Percentiles rank a stretch among this genome's conserved stretches.
Evolutionary conservation across 2,113 vertebrate species (phyloP).

Genomic region (Brachyhypopomus gauderio): DNA sequence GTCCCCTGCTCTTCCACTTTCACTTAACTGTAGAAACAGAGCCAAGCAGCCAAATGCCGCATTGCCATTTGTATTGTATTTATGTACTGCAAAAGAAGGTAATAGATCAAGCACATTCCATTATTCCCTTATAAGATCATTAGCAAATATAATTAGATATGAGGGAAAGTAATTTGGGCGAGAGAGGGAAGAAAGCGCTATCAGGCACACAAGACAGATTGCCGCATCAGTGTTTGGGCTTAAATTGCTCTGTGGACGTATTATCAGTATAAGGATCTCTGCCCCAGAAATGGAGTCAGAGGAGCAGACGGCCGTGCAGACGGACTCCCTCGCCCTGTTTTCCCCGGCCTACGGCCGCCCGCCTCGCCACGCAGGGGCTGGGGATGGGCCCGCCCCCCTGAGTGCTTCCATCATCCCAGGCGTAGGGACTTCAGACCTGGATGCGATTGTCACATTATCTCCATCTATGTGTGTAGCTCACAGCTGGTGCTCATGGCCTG

Average conservation of each 20-base stretch:
- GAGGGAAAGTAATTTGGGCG: slow-evolving; percentile 84
- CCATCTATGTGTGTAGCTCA: too few species aligned
- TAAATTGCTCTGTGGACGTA: slow-evolving; percentile 82
- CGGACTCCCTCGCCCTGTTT: slow-evolving; percentile 54
- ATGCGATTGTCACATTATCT: too few species aligned
- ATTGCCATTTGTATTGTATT: slow-evolving; percentile 81
- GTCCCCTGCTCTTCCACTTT: background rate
- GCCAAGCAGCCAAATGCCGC: slow-evolving; percentile 59
- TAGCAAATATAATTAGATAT: slow-evolving; percentile 86
- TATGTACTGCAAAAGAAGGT: slow-evolving; percentile 81
- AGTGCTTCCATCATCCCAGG: too few species aligned
- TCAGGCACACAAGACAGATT: slow-evolving; percentile 83
- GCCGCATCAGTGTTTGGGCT: slow-evolving; percentile 82
- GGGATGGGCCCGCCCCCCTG: too few species aligned
- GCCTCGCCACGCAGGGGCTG: background rate
- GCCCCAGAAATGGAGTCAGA: slow-evolving; percentile 76
- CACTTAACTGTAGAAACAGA: slow-evolving; percentile 42
- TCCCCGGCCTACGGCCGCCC: slow-evolving; percentile 22
- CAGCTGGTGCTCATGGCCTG: too few species aligned
- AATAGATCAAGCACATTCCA: slow-evolving; percentile 85
- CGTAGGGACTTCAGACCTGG: too few species aligned
- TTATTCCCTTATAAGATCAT: slow-evolving; percentile 86
- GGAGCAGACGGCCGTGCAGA: slow-evolving; percentile 63
- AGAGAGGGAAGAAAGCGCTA: slow-evolving; percentile 80
- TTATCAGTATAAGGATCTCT: slow-evolving; percentile 78